phyloP scores from a whole-genome alignment of 2,113 vertebrate genomes.

The Thunnus maccoyii region DNA sequence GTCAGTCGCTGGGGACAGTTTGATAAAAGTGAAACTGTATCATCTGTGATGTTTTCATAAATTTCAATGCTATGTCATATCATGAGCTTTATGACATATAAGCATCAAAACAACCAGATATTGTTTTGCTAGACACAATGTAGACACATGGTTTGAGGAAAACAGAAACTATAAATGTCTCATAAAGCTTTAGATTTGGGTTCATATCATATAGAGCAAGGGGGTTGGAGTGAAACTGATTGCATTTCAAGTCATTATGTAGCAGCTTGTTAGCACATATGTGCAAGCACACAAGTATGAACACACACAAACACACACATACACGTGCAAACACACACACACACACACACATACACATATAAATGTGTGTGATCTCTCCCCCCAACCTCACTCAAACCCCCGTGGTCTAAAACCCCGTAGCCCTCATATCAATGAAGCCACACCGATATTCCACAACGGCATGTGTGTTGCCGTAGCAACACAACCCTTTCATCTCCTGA shows the following conservation, averaged over 20 bases:
- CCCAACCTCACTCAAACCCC: constrained; percentile 36
- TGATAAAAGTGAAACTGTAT: constrained; percentile 18
- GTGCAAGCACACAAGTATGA: constrained; percentile 1
- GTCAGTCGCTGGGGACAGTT: constrained; percentile 21
- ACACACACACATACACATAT: constrained; percentile 7
- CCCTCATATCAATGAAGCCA: constrained; percentile 63
- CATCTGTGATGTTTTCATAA: constrained; percentile 6
- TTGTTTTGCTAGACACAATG: not conserved
- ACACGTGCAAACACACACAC: not conserved
- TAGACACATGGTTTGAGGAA: not conserved
- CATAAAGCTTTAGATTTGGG: not conserved
- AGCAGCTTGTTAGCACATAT: constrained; percentile 41
- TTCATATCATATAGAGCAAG: not conserved
- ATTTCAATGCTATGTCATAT: not conserved
- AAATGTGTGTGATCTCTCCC: constrained; percentile 6
- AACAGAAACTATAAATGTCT: not conserved
- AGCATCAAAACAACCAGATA: not conserved
- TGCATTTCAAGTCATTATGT: constrained; percentile 28
- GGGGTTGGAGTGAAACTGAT: not conserved
- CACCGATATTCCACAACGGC: constrained; percentile 62
- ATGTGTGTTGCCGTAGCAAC: constrained; percentile 82
- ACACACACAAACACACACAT: not conserved
- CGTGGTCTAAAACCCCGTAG: constrained; percentile 57
- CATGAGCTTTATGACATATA: not conserved
- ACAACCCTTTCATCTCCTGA: constrained; percentile 71